Conservation (phyloP, 64 coral and sea anemone genomes). For the Astreopora myriophthalma region DNA sequence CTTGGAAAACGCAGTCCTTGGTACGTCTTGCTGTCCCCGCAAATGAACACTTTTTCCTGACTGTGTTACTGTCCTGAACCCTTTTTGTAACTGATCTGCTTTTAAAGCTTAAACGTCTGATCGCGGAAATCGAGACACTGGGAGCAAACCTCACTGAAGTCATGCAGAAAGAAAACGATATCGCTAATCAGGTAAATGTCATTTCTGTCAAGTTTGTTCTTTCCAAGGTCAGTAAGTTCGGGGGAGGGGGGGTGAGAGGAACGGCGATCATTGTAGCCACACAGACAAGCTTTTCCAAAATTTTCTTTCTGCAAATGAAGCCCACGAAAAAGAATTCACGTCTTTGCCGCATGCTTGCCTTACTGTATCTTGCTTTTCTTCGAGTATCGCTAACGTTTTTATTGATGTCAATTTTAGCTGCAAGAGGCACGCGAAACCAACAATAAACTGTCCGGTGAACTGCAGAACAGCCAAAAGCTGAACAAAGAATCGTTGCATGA, state of each 20-base stretch:
- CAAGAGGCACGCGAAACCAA: constrained; percentile 48
- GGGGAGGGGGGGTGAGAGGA: no score
- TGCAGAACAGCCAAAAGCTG: constrained; percentile 36
- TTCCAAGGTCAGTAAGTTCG: background rate
- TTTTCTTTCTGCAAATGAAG: no score
- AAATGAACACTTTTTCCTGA: no score
- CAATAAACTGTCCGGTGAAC: constrained; percentile 36
- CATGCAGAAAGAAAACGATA: constrained; percentile 83
- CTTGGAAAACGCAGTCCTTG: no score
- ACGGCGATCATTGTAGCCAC: no score
- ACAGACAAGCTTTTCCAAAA: no score
- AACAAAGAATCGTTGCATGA: constrained; percentile 44
- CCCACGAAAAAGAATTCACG: no score
- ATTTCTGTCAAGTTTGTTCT: no score
- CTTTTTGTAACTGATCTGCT: background rate
- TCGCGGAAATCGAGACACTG: constrained; percentile 86
- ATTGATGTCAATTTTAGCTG: background rate
- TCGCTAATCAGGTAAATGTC: constrained; percentile 49
- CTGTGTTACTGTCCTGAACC: background rate
- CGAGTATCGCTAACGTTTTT: background rate
- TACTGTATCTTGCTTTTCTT: no score
- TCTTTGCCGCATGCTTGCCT: no score
- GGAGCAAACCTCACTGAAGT: constrained; percentile 87
- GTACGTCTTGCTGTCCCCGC: no score
- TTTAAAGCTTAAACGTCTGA: constrained; percentile 73